Evolutionary conservation across 2,797 vertebrate genomes (phyloP), one percentile per base, ranked within the genome.

Genomic region (Acanthornis magna): DNA sequence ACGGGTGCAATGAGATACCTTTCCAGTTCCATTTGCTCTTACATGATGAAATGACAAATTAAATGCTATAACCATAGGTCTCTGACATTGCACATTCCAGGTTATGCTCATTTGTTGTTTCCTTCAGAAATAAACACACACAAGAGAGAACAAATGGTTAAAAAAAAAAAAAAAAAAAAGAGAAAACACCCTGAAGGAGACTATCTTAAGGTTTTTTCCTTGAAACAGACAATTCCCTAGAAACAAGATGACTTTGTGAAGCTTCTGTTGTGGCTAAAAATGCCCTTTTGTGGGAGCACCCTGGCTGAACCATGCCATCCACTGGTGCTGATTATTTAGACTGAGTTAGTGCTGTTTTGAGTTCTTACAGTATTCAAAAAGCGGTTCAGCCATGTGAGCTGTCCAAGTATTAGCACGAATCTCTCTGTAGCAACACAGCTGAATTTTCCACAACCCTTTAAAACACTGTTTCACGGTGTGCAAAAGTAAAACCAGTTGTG

Each of bases 1-100:
- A 83, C 36, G 73, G 65, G 51, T 85, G 38, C 92, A 96, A 93
- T 85, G 92, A 96, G 93, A 88, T 79, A 93, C 82, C 91, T 61
- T 95, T 90, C 72, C 94, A 89, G 90, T 96, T 96, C 61, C 70
- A 89, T 96, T 93, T 85, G 68, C 77, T 90, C 91, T 88, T 77
- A 65, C 43, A 74, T 19, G 77, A 96, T 54, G 71, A 91, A 95
- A 91, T 53, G 45, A 76, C 54, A 89, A 83, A 55, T 40, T 57
- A 84, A 94, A 81, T 62, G 47, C 60, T 2, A 0, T 40, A 85
- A 78, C 62, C 34, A 42, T 34, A 36, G 81, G 15, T 75, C 61
- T 82, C 51, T 19, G 15, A 72, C n/a, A 30, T 6, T 75, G 45
- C 19, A 42, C 17, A 43, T 3, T 2, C 26, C 68, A 91, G 20